A percentile compares a stretch with the other conserved stretches of the same genome.
Conservation (phyloP, 2,797 vertebrate genomes). For the Urosaurus nigricauda region DNA sequence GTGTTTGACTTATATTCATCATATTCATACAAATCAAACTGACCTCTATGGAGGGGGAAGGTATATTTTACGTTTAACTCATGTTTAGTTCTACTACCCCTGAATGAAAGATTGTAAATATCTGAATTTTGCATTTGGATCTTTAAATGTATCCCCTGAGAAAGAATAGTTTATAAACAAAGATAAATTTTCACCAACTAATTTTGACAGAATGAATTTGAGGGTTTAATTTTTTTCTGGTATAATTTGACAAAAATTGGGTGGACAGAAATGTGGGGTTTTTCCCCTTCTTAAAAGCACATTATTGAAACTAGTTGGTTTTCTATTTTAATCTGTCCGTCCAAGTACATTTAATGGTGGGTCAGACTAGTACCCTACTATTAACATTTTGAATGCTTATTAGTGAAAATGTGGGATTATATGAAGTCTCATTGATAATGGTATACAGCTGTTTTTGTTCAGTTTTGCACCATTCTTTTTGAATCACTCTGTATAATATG, state of each 20-base stretch:
- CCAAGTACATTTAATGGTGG: neutral
- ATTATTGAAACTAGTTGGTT: neutral
- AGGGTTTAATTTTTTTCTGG: neutral
- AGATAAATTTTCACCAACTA: neutral
- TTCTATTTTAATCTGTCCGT: neutral
- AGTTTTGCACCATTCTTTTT: too few relatives aligned
- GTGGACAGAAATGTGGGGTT: neutral
- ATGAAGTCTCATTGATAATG: neutral
- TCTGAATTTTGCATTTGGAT: constrained; percentile 2
- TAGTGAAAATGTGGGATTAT: neutral
- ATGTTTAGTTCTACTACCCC: constrained; percentile 10
- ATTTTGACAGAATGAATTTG: neutral
- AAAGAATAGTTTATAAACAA: neutral
- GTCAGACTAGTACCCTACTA: neutral
- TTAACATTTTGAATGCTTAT: constrained; percentile 7
- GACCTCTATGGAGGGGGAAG: constrained; percentile 34
- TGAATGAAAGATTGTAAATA: constrained; percentile 19
- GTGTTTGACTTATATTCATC: constrained; percentile 27
- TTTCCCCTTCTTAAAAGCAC: neutral
- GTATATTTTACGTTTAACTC: constrained; percentile 8
- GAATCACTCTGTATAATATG: neutral
- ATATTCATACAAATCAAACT: constrained; percentile 26
- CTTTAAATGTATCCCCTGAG: neutral
- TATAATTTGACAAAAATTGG: neutral
- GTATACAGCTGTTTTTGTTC: too few relatives aligned